A percentile compares a stretch with the other conserved stretches of the same genome.
These are phyloP conservation scores for Agonopterix heracliana DNA, from an alignment of 2,888 invertebrate genomes.

Conservation along the genomic window DNA sequence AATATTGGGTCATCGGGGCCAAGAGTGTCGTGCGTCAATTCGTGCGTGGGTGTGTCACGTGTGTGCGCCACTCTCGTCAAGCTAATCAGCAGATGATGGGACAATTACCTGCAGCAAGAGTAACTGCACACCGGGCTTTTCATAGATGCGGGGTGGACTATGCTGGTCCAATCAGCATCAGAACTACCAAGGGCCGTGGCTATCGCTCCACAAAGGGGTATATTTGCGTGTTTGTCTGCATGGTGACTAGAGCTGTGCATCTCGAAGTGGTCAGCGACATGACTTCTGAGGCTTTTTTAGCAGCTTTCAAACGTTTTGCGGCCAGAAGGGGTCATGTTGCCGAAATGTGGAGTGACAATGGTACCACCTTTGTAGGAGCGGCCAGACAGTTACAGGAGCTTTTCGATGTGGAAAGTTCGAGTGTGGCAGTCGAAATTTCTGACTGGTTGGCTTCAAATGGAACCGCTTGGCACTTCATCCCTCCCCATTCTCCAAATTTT, in stretches of 20 bases:
- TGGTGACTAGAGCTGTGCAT: slow-evolving; percentile 10
- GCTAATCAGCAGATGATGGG: slow-evolving; percentile 7
- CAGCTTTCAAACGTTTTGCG: neutral
- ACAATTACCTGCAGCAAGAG: slow-evolving; percentile 2
- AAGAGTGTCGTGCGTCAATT: slow-evolving; percentile 3
- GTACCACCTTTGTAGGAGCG: neutral
- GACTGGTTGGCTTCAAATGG: slow-evolving; percentile 1
- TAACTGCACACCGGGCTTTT: slow-evolving; percentile 3
- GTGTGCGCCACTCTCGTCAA: neutral
- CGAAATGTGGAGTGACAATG: neutral
- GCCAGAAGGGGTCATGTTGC: neutral
- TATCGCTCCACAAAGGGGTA: slow-evolving; percentile 7
- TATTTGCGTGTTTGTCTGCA: slow-evolving; percentile 12
- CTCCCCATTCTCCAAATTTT: neutral
- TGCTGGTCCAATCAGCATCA: slow-evolving; percentile 5
- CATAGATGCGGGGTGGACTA: slow-evolving; percentile 6
- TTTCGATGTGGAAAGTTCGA: neutral
- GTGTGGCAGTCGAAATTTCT: neutral
- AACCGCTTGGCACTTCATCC: neutral
- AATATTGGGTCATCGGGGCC: slow-evolving; percentile 11
- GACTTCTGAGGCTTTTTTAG: slow-evolving; percentile 8
- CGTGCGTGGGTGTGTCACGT: slow-evolving; percentile 5
- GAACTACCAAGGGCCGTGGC: slow-evolving; percentile 7
- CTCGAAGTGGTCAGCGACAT: slow-evolving; percentile 11
- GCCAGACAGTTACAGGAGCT: neutral